A percentile compares a stretch with the other conserved stretches of the same genome.
Conservation (phyloP, 1,140 invertebrate species). For the Drosophila tropicalis region DNA sequence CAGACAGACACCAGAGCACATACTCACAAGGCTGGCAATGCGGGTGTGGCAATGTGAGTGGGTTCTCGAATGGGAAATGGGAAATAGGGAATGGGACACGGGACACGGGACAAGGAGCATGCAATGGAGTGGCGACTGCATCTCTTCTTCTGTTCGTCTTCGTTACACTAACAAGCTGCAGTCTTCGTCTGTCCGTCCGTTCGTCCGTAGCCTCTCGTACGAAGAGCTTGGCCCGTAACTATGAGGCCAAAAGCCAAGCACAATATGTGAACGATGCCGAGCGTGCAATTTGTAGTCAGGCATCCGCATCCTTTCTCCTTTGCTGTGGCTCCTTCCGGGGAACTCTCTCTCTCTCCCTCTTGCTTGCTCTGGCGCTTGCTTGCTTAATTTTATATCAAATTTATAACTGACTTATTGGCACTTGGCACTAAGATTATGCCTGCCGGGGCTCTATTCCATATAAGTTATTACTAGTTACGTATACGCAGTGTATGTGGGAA, state of each 20-base stretch:
- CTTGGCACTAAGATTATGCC: constrained; percentile 76
- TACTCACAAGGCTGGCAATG: constrained; percentile 21
- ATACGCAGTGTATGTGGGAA: constrained; percentile 58
- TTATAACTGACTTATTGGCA: constrained; percentile 81
- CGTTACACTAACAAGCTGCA: constrained; percentile 67
- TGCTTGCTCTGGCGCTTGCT: constrained; percentile 46
- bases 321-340: neutral
- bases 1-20: constrained; percentile 43
- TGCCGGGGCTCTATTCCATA: constrained; percentile 37
- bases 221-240: constrained; percentile 35
- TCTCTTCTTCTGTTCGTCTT: constrained; percentile 32
- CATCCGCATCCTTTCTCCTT: constrained; percentile 6
- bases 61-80: neutral
- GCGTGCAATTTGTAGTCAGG: constrained; percentile 48
- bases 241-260: constrained; percentile 46
- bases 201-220: neutral
- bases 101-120: too few species aligned
- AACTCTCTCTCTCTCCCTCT: neutral
- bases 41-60: constrained; percentile 16
- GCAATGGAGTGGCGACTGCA: constrained; percentile 1
- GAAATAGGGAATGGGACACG: neutral
- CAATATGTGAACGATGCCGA: constrained; percentile 56
- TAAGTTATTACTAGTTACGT: constrained; percentile 58
- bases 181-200: neutral
- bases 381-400: constrained; percentile 81